Base-by-base conservation (phyloP, 2,888 invertebrate species). In the Trachelus troglodyta region DNA sequence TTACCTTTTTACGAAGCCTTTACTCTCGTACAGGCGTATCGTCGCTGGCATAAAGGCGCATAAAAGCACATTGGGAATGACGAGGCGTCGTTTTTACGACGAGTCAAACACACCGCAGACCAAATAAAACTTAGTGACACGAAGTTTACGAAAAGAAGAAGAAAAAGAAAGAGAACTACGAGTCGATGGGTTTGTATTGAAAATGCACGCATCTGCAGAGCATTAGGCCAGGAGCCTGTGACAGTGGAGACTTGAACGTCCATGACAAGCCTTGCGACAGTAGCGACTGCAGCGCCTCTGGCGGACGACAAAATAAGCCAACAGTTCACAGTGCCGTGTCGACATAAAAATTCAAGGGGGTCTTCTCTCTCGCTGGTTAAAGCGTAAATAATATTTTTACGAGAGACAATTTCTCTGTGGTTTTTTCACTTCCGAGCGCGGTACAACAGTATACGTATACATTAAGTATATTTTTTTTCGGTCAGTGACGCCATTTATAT, bases 361-460 rank as follows among this genome's bases (percentile, higher is more conserved):
- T 56, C 56, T 23, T 23, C 56, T 56, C 23, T 9, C 56, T 71
- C 74, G 73, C 75, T 69, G 76, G 71, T 78, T 79, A 78, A 78
- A 76, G 75, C 82, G 83, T 84, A 83, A 83, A 82, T 85, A 82
- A 81, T 83, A 81, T 86, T 85, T 85, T 86, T 84, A 81, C 81
- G 83, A 82, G 83, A 78, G 76, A 40, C 35, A 77, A 79, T 82
- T 30, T 34, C 81, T 81, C 82, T 81, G 85, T 82, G 83, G 81
- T 85, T 83, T 81, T 82, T 56, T 56, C 79, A 76, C 77, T 78
- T 81, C 82, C 81, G 76, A 79, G 79, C 80, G 75, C 77, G 81
- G 83, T 82, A 79, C 56, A 82, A 81, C 83, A 86, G 86, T 85
- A 83, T 85, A 79, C 15, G 0, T 40, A 35, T 35, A 35, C 12